Evolutionary conservation across 2,797 vertebrate genomes (phyloP).

Genomic region (Pipistrellus kuhlii): DNA sequence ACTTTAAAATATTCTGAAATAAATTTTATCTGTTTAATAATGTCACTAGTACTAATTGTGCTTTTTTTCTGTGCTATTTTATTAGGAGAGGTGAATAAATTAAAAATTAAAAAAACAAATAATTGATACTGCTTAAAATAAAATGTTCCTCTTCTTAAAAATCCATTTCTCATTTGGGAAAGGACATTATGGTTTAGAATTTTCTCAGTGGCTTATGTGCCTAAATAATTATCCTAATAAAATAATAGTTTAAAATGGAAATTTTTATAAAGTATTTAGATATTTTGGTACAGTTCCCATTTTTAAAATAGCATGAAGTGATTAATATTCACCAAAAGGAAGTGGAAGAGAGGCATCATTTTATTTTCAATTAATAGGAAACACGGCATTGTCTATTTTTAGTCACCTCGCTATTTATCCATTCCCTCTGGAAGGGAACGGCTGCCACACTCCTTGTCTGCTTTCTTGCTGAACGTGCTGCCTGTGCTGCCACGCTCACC

Average conservation of each 20-base stretch:
- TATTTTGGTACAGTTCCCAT: constrained; percentile 19
- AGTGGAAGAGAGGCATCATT: constrained; percentile 69
- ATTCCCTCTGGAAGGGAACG: constrained; percentile 63
- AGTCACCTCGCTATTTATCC: constrained; percentile 74
- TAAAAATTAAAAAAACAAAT: constrained; percentile 6
- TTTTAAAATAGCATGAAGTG: constrained; percentile 65
- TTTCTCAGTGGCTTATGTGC: not conserved
- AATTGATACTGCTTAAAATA: not conserved
- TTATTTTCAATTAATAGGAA: constrained; percentile 67
- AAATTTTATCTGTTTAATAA: not conserved
- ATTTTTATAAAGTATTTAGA: not conserved
- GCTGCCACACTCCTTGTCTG: constrained; percentile 60
- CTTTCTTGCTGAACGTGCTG: constrained; percentile 75
- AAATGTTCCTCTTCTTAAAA: not conserved
- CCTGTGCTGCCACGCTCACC: constrained; percentile 70
- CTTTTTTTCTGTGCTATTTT: constrained; percentile 1
- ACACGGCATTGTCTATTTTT: constrained; percentile 77
- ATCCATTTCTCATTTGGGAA: not conserved
- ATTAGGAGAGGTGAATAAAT: constrained; percentile 28
- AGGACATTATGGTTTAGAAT: not conserved
- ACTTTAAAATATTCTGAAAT: constrained; percentile 5
- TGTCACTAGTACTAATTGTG: not conserved
- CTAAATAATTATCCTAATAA: constrained; percentile 3
- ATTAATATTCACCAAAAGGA: constrained; percentile 71
- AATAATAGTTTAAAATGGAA: not conserved